Conservation (phyloP, 2,888 invertebrate genomes). For the Hypolimnas misippus region DNA sequence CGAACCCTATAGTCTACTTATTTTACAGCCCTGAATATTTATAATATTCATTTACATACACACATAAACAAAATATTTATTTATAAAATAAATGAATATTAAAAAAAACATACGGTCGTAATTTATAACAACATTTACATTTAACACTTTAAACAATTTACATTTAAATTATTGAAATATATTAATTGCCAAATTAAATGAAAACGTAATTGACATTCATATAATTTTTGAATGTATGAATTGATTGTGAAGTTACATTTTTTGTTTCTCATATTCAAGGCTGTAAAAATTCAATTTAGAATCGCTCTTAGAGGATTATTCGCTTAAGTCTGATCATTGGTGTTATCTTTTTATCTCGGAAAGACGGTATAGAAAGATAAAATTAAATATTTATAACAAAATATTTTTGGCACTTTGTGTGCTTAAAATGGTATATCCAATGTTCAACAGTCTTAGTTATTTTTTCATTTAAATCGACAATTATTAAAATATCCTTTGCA, state of each 20-base stretch:
- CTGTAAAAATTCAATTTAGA: constrained; percentile 63
- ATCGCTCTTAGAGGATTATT: constrained; percentile 70
- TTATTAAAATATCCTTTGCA: constrained; percentile 32
- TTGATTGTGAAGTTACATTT: constrained; percentile 10
- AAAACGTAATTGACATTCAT: constrained; percentile 30
- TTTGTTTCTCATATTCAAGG: constrained; percentile 54
- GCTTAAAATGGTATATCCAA: constrained; percentile 53
- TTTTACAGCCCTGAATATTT: constrained; percentile 60
- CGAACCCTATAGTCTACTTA: constrained; percentile 60
- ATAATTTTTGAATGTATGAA: constrained; percentile 32
- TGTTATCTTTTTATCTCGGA: constrained; percentile 67
- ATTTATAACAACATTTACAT: not conserved
- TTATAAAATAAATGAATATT: not conserved
- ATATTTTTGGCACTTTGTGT: constrained; percentile 60
- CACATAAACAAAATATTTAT: not conserved
- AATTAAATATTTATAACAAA: constrained; percentile 45
- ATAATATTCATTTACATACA: not conserved
- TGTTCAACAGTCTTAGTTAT: constrained; percentile 26
- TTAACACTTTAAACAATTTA: not conserved
- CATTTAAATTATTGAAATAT: not conserved
- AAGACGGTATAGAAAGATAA: constrained; percentile 59
- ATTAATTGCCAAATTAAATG: constrained; percentile 17
- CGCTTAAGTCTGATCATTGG: constrained; percentile 71
- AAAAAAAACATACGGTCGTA: constrained; percentile 1
- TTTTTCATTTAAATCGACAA: constrained; percentile 30